phyloP scores from a whole-genome alignment of 2,888 invertebrate genomes.

The Drosophila vallismaia region DNA sequence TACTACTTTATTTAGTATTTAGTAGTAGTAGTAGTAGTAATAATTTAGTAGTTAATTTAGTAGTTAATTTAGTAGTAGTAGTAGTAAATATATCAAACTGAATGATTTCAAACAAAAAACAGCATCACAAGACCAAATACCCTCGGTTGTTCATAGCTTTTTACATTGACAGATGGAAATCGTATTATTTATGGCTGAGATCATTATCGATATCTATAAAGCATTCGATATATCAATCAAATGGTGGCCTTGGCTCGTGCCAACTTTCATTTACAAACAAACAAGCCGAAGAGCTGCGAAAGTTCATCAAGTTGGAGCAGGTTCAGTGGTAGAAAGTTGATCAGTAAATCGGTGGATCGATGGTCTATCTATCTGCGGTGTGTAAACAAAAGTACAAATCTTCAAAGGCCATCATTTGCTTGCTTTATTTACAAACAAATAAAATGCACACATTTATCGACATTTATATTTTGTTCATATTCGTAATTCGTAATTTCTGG shows the following conservation, averaged over 20 bases:
- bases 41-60: background rate
- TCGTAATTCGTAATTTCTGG: conserved; percentile 13
- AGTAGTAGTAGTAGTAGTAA: no score
- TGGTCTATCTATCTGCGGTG: conserved; percentile 9
- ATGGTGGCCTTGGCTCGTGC: conserved; percentile 20
- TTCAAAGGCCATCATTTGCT: conserved; percentile 53
- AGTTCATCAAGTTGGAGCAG: conserved; percentile 65
- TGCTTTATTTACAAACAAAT: conserved; percentile 63
- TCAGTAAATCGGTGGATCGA: conserved; percentile 45
- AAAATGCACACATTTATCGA: conserved; percentile 29
- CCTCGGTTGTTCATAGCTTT: background rate
- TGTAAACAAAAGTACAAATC: conserved; percentile 12
- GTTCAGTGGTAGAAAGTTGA: conserved; percentile 41
- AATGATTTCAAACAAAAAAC: background rate
- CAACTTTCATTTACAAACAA: conserved; percentile 53
- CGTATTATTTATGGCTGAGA: conserved; percentile 15
- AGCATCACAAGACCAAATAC: background rate
- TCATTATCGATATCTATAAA: conserved; percentile 19
- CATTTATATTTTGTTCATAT: conserved; percentile 30
- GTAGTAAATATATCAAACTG: no score
- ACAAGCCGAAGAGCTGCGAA: conserved; percentile 49
- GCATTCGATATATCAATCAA: conserved; percentile 27
- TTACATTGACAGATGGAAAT: background rate
- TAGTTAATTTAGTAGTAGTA: no score
- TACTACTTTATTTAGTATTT: background rate